phyloP scores from a whole-genome alignment of 2,888 invertebrate genomes.

The Andricus quercusramuli region DNA sequence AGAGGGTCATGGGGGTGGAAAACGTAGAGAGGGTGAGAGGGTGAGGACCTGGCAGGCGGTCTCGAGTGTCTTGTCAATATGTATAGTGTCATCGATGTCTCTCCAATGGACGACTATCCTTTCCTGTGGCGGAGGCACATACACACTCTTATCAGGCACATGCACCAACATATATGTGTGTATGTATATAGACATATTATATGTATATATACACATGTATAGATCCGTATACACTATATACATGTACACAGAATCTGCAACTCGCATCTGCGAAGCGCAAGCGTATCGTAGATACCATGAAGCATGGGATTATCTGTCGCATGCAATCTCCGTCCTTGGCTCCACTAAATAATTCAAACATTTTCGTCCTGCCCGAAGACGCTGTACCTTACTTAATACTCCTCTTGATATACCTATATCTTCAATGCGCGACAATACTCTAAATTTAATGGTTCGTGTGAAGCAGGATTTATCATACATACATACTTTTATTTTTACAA shows the following conservation, averaged over 20 bases:
- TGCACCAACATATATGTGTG: slow-evolving; percentile 33
- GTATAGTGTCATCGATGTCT: slow-evolving; percentile 79
- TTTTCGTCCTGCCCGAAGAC: slow-evolving; percentile 24
- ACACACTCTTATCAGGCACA: slow-evolving; percentile 2
- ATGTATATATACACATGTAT: not conserved
- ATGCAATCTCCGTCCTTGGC: slow-evolving; percentile 27
- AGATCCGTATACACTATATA: not conserved
- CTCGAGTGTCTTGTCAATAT: slow-evolving; percentile 78
- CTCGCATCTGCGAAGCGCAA: slow-evolving; percentile 14
- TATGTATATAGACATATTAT: not conserved
- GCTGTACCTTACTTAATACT: slow-evolving; percentile 12
- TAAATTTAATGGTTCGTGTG: no score
- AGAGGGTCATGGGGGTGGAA: slow-evolving; percentile 42
- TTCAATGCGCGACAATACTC: no score
- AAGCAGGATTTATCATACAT: no score
- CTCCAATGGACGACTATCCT: slow-evolving; percentile 71
- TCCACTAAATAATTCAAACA: slow-evolving; percentile 33
- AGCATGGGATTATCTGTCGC: slow-evolving; percentile 37
- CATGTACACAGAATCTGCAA: slow-evolving; percentile 10
- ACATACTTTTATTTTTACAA: no score
- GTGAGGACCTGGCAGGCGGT: slow-evolving; percentile 69
- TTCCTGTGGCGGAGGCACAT: slow-evolving; percentile 46
- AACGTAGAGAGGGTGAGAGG: slow-evolving; percentile 51
- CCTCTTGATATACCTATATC: not conserved
- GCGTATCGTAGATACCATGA: slow-evolving; percentile 18